A percentile compares a stretch with the other conserved stretches of the same genome.
phyloP scores from a whole-genome alignment of 1,140 invertebrate species.

The Bombus confusus region DNA sequence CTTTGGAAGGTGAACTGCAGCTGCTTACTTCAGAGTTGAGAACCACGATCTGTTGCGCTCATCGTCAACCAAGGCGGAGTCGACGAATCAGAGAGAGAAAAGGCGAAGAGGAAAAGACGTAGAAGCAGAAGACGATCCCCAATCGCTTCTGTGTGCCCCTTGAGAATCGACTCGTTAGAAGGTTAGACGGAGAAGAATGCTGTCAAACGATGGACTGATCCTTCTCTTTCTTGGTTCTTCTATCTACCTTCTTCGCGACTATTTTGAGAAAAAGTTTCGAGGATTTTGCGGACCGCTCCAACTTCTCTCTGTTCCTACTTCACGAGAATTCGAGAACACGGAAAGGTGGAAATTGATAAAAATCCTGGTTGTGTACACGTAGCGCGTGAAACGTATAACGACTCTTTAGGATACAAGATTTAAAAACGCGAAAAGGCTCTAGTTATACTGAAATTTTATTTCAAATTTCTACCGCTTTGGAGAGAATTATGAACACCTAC shows the following conservation, averaged over 20 bases:
- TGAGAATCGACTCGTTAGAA: neutral
- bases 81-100: constrained; percentile 47
- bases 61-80: constrained; percentile 4
- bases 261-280: constrained; percentile 24
- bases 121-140: constrained; percentile 37
- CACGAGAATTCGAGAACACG: neutral
- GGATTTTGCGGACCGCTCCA: constrained; percentile 7
- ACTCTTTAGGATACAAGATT: no score
- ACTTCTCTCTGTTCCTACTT: constrained; percentile 5
- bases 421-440: no score
- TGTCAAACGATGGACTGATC: constrained; percentile 16
- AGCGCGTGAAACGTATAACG: no score
- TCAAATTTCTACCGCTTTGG: no score
- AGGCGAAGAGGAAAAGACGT: constrained; percentile 22
- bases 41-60: constrained; percentile 48
- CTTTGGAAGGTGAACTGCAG: constrained; percentile 40
- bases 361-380: no score
- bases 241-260: neutral
- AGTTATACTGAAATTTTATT: no score
- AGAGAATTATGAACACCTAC: no score
- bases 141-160: neutral
- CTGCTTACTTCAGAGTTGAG: constrained; percentile 52
- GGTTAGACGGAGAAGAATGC: constrained; percentile 15
- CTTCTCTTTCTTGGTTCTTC: neutral
- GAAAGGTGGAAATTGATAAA: neutral